These are phyloP conservation scores for Sphyrna mokarran DNA, from an alignment of 2,113 vertebrate species.

Conservation along the genomic window DNA sequence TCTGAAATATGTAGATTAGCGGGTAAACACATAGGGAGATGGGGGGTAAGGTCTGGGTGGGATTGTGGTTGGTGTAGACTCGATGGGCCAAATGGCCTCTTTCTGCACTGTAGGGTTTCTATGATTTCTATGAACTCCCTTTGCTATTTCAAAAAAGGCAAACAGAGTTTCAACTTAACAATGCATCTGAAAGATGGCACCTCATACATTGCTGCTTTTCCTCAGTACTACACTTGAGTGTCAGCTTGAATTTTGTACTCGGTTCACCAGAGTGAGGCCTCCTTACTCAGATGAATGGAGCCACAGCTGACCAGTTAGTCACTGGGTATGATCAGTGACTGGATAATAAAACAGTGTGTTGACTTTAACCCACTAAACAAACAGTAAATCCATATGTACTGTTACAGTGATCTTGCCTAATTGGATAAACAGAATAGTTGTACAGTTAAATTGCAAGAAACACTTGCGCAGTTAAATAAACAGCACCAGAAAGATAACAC, in stretches of 20 bases:
- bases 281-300: background rate
- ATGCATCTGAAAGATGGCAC: background rate
- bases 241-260: background rate
- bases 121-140: background rate
- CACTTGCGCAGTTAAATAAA: background rate
- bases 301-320: background rate
- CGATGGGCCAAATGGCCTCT: no score
- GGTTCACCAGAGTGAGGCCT: background rate
- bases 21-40: no score
- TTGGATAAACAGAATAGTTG: background rate
- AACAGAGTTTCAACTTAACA: background rate
- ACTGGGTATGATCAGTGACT: background rate
- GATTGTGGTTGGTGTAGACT: no score
- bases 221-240: background rate
- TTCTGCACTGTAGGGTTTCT: no score
- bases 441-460: background rate
- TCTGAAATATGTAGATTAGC: no score
- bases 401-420: background rate
- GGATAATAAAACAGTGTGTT: background rate
- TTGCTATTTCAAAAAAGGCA: background rate
- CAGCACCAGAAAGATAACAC: background rate
- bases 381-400: background rate
- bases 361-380: background rate
- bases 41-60: no score
- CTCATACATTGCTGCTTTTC: background rate